Percentiles rank a stretch among this genome's conserved stretches.
Evolutionary conservation across 1,140 invertebrate genomes (phyloP).

Genomic region (Mylabris phalerata): DNA sequence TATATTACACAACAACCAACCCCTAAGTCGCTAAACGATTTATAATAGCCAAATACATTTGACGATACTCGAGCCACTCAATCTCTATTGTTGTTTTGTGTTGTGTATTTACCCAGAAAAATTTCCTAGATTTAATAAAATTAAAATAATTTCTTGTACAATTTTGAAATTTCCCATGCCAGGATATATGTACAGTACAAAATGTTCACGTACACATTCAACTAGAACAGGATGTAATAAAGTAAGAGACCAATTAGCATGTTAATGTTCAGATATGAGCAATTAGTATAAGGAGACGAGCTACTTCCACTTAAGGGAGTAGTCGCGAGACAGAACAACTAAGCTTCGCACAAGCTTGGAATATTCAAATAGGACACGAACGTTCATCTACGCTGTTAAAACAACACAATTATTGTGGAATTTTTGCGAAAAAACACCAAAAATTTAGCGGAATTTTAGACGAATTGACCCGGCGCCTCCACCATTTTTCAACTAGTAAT

Average conservation of each 20-base stretch:
- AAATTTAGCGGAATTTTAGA: too few species aligned
- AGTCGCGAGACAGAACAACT: constrained; percentile 27
- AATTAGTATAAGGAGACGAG: constrained; percentile 37
- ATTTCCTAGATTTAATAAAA: too few species aligned
- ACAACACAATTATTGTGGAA: constrained; percentile 25
- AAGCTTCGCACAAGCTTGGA: constrained; percentile 42
- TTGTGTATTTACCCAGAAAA: background rate
- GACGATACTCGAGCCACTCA: constrained; percentile 15
- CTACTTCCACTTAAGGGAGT: constrained; percentile 18
- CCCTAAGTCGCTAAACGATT: constrained; percentile 33
- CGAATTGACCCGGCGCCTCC: constrained; percentile 1
- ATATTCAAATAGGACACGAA: constrained; percentile 44
- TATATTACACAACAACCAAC: constrained; percentile 30
- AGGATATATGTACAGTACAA: constrained; percentile 6
- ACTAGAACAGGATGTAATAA: constrained; percentile 35
- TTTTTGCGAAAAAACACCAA: too few species aligned
- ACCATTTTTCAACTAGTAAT: background rate
- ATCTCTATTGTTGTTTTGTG: background rate
- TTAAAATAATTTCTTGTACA: background rate
- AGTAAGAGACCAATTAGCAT: constrained; percentile 39
- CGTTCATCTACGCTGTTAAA: constrained; percentile 43
- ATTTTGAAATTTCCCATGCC: background rate
- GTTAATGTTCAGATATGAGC: constrained; percentile 42
- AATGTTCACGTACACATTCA: constrained; percentile 24
- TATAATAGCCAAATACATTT: constrained; percentile 35